Evolutionary conservation across 2,888 invertebrate species (phyloP).

Genomic region (Mythimna vitellina): DNA sequence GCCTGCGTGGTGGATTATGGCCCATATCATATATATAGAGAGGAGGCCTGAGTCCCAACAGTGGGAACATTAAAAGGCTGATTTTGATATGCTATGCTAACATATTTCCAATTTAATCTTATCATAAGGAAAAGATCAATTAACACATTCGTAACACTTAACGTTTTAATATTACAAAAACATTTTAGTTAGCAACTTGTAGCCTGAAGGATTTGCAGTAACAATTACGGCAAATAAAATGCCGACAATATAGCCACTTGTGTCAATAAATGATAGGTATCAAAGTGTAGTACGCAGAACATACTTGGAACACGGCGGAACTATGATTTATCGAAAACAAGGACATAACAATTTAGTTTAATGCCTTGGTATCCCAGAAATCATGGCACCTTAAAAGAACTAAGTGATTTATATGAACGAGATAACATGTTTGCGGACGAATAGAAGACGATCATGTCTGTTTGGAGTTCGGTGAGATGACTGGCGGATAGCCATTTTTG

Average conservation of each 20-base stretch:
- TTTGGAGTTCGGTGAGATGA: background rate
- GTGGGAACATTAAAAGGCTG: too few relatives aligned
- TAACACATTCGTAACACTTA: background rate
- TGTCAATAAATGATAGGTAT: constrained; percentile 68
- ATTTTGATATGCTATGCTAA: too few relatives aligned
- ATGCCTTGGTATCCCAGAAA: too few relatives aligned
- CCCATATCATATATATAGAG: too few relatives aligned
- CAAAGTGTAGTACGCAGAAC: constrained; percentile 12
- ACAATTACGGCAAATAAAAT: constrained; percentile 50
- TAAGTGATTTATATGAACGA: background rate
- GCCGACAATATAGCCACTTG: constrained; percentile 68
- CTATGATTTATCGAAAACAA: constrained; percentile 16
- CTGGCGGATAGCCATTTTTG: background rate
- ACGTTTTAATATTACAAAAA: constrained; percentile 3
- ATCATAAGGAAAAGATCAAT: constrained; percentile 1
- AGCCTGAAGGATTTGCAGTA: constrained; percentile 32
- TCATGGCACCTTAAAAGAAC: background rate
- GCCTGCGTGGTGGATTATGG: too few relatives aligned
- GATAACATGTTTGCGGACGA: background rate
- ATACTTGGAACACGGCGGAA: background rate
- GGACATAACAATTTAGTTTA: background rate
- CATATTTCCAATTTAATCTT: constrained; percentile 6
- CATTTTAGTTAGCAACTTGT: constrained; percentile 18
- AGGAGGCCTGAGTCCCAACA: too few relatives aligned
- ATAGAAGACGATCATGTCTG: background rate